Base-by-base conservation (phyloP, 2,888 invertebrate species). In the Agriopis marginaria region DNA sequence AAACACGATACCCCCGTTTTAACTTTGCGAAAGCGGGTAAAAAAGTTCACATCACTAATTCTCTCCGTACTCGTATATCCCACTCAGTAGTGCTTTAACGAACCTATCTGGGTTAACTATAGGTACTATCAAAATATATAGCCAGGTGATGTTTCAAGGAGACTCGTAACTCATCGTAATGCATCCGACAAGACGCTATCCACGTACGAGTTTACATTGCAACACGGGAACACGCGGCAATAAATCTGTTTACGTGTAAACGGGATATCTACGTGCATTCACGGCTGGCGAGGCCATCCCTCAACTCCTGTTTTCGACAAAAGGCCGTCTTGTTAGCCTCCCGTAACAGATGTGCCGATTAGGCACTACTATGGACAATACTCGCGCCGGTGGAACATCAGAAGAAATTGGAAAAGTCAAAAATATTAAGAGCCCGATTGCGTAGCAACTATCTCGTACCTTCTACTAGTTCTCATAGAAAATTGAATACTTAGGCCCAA, bases 171-270 rank as follows among this genome's bases (percentile, higher is more conserved):
- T 69, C 64, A 56, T 60, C 40, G 17, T 55, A 61, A 64, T 69
- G 69, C 62, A 65, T 66, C 62, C 70, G 63, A 66, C 64, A 55
- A 66, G 65, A 72, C 45, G 61, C 58, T 59, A 63, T 42, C 17
- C 58, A 66, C 60, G 50, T 65, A 62, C 67, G 12, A 68, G 47
- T 66, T 60, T 55, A 60, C 50, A 65, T 53, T 63, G 68, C 71
- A 66, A 47, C 47, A 61, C 68, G 58, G 50, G 40, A 14, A 63
- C 60, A 61, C 58, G 44, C 39, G 59, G 69, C 65, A 63, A 73
- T 76, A 74, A 74, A 76, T 76, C 70, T 71, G 63, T 72, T 71
- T 67, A 71, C 71, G 62, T 67, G 64, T 72, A 72, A 69, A 71
- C 69, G 63, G 67, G 70, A 72, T 68, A 63, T 61, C 68, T 70